A percentile compares a stretch with the other conserved stretches of the same genome.
phyloP scores from a whole-genome alignment of 1,140 invertebrate genomes.

The Pinna nobilis region DNA sequence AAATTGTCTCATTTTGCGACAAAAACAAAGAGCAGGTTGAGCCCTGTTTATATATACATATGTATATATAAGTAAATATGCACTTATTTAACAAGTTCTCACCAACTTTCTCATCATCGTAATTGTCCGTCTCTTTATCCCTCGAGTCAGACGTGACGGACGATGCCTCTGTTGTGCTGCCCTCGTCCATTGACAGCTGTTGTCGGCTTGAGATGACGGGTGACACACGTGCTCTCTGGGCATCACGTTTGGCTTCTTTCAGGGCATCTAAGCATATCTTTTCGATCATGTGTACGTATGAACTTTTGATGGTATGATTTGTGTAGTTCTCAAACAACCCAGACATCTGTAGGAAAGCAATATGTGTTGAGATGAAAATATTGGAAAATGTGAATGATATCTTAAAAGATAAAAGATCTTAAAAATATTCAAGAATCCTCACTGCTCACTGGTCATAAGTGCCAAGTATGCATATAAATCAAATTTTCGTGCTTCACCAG shows the following conservation, averaged over 20 bases:
- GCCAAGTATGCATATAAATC: no score
- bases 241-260: slow-evolving; percentile 34
- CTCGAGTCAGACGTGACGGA: slow-evolving; percentile 32
- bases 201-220: neutral
- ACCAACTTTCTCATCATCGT: neutral
- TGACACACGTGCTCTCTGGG: neutral
- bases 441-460: no score
- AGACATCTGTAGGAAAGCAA: slow-evolving; percentile 38
- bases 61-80: no score
- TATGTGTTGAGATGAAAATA: neutral
- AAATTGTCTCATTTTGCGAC: no score
- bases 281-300: slow-evolving; percentile 64
- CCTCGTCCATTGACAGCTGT: slow-evolving; percentile 5
- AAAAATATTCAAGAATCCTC: neutral
- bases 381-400: neutral
- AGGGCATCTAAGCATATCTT: slow-evolving; percentile 58
- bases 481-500: no score
- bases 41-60: no score
- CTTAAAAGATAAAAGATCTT: neutral
- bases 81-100: no score
- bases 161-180: slow-evolving; percentile 28
- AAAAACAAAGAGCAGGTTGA: no score
- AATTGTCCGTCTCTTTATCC: slow-evolving; percentile 15
- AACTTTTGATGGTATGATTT: slow-evolving; percentile 63
- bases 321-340: slow-evolving; percentile 66